A percentile compares a stretch with the other conserved stretches of the same genome.
These are phyloP conservation scores for Lacerta agilis DNA, from an alignment of 2,797 vertebrate species.

Conservation along the genomic window DNA sequence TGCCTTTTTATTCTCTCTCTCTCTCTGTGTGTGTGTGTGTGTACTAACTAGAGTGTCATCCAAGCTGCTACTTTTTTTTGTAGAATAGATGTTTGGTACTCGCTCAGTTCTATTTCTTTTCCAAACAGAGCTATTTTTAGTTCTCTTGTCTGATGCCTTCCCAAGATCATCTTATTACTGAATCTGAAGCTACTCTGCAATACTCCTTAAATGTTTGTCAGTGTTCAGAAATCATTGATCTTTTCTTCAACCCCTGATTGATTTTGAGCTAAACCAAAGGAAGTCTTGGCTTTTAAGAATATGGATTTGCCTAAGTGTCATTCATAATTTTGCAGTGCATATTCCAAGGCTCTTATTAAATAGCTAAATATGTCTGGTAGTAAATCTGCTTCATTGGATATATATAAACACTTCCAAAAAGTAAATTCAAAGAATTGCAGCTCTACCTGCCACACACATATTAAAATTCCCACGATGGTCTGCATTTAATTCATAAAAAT, in stretches of 20 bases:
- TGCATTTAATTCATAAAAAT: no score
- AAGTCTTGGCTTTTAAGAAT: background rate
- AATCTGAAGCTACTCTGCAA: conserved; percentile 29
- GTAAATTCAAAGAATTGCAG: background rate
- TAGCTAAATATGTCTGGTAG: background rate
- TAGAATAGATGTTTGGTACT: background rate
- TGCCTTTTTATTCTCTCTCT: background rate
- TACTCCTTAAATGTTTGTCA: conserved; percentile 33
- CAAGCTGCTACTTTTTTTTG: background rate
- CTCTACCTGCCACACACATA: background rate
- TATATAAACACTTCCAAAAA: background rate
- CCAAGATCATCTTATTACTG: conserved; percentile 2
- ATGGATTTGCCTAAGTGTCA: background rate
- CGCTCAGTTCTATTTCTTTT: conserved; percentile 42
- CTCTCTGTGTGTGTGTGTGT: background rate
- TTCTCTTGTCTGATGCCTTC: background rate
- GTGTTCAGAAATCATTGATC: conserved; percentile 9
- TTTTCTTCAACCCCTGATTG: background rate
- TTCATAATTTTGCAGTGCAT: background rate
- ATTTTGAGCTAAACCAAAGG: background rate
- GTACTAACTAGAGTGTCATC: background rate
- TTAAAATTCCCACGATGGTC: background rate
- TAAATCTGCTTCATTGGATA: background rate
- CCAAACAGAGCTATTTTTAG: conserved; percentile 1
- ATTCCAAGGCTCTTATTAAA: conserved; percentile 2